Evolutionary conservation across 2,888 invertebrate genomes (phyloP).

Genomic region (Dasysyrphus tricinctus): DNA sequence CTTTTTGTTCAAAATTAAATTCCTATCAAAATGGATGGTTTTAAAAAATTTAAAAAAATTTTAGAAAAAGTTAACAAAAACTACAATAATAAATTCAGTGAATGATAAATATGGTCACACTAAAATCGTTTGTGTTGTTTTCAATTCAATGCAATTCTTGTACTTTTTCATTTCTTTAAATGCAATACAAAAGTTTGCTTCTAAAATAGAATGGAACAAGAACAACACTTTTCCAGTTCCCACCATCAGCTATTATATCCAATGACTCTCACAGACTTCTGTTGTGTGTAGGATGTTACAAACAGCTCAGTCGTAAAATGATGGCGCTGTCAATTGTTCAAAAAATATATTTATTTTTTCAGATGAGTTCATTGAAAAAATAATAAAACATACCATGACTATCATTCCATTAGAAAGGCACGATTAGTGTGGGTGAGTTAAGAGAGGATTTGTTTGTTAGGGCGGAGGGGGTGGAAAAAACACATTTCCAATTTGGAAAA

Average conservation of each 20-base stretch:
- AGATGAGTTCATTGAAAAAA: slow-evolving; percentile 60
- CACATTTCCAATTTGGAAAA: slow-evolving; percentile 35
- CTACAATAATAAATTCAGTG: neutral
- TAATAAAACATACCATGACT: slow-evolving; percentile 27
- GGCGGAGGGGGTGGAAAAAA: neutral
- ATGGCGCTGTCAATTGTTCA: slow-evolving; percentile 68
- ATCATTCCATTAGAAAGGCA: slow-evolving; percentile 35
- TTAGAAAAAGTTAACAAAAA: too few relatives aligned
- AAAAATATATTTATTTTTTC: slow-evolving; percentile 48
- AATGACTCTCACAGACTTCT: neutral
- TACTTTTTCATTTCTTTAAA: neutral
- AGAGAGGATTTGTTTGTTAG: too few relatives aligned
- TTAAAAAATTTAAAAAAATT: too few relatives aligned
- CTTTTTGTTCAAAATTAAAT: too few relatives aligned
- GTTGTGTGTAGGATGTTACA: neutral
- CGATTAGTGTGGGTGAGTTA: slow-evolving; percentile 1
- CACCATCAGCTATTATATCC: neutral
- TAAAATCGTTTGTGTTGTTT: neutral
- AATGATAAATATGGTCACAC: neutral
- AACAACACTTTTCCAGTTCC: slow-evolving; percentile 22
- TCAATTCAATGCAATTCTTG: slow-evolving; percentile 5
- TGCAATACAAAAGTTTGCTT: slow-evolving; percentile 15
- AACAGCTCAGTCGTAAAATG: neutral
- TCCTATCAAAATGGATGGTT: too few relatives aligned
- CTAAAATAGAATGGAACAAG: slow-evolving; percentile 53